Conservation (phyloP, 2,888 invertebrate species). For the Brachynemurus nebulosus region DNA sequence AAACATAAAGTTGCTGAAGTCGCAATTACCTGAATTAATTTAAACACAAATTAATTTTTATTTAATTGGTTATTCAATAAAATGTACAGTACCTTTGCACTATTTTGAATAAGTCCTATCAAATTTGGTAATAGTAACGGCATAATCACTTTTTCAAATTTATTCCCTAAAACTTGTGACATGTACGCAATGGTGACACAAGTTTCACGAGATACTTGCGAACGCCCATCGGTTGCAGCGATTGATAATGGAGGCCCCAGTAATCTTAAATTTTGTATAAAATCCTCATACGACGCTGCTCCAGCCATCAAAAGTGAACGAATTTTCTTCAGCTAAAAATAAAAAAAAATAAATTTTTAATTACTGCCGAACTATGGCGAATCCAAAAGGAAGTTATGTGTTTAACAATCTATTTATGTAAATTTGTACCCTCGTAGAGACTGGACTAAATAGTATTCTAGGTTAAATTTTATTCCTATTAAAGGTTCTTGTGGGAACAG, state of each 20-base stretch:
- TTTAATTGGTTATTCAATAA: slow-evolving; percentile 11
- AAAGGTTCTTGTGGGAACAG: too few species aligned
- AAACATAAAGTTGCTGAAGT: slow-evolving; percentile 77
- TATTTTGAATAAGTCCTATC: slow-evolving; percentile 85
- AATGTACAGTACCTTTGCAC: slow-evolving; percentile 62
- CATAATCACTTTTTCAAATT: slow-evolving; percentile 67
- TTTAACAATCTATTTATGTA: too few species aligned
- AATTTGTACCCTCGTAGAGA: too few species aligned
- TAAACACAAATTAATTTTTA: slow-evolving; percentile 16
- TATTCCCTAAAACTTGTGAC: slow-evolving; percentile 68
- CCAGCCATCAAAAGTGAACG: slow-evolving; percentile 73
- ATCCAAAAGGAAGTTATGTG: too few species aligned
- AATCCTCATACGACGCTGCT: slow-evolving; percentile 54
- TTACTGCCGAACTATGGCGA: too few species aligned
- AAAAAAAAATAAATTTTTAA: not conserved
- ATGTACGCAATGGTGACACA: slow-evolving; percentile 90
- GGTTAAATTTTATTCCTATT: too few species aligned
- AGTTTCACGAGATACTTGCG: slow-evolving; percentile 87
- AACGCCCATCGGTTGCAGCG: slow-evolving; percentile 76
- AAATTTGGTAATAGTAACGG: slow-evolving; percentile 69
- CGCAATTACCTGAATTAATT: slow-evolving; percentile 56
- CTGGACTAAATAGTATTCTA: too few species aligned
- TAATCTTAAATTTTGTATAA: slow-evolving; percentile 60
- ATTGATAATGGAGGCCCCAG: slow-evolving; percentile 69
- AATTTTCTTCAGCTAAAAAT: slow-evolving; percentile 63